These are phyloP conservation scores for Crepidodera aurea DNA, from an alignment of 2,888 invertebrate genomes.

Conservation along the genomic window DNA sequence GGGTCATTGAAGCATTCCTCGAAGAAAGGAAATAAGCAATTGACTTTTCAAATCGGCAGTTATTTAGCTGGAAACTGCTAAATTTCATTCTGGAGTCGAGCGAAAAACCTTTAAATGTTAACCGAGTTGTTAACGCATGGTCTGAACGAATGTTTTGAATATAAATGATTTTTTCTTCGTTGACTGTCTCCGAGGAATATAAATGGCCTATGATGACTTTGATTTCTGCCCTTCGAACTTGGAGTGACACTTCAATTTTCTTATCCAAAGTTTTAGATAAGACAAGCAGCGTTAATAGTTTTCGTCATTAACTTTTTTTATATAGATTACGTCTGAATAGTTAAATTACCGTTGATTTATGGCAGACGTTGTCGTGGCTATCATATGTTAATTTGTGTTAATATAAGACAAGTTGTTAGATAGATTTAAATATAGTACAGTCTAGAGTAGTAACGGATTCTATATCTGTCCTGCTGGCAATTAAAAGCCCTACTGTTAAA, in stretches of 20 bases:
- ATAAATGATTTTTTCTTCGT: constrained; percentile 21
- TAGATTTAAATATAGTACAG: too few species aligned
- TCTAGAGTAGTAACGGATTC: too few species aligned
- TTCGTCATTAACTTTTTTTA: background rate
- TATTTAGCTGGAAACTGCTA: constrained; percentile 46
- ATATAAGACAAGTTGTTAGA: too few species aligned
- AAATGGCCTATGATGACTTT: constrained; percentile 7
- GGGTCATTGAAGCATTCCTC: constrained; percentile 53
- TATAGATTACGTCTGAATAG: too few species aligned
- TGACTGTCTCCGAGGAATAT: constrained; percentile 11
- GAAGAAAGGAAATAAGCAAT: constrained; percentile 56
- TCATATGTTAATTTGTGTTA: too few species aligned
- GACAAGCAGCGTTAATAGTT: constrained; percentile 1
- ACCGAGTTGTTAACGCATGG: constrained; percentile 36
- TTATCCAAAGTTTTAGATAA: constrained; percentile 7
- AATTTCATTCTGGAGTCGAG: constrained; percentile 44
- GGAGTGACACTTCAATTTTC: constrained; percentile 10
- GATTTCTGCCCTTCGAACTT: constrained; percentile 3
- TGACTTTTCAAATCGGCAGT: constrained; percentile 55
- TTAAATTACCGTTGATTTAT: too few species aligned
- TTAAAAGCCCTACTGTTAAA: too few species aligned
- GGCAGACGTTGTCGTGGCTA: too few species aligned
- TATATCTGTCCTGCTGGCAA: too few species aligned
- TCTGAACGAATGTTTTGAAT: constrained; percentile 25
- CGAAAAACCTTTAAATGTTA: constrained; percentile 47